These are phyloP conservation scores for Drosophila serrata DNA, from an alignment of 1,140 invertebrate genomes.

Conservation along the genomic window DNA sequence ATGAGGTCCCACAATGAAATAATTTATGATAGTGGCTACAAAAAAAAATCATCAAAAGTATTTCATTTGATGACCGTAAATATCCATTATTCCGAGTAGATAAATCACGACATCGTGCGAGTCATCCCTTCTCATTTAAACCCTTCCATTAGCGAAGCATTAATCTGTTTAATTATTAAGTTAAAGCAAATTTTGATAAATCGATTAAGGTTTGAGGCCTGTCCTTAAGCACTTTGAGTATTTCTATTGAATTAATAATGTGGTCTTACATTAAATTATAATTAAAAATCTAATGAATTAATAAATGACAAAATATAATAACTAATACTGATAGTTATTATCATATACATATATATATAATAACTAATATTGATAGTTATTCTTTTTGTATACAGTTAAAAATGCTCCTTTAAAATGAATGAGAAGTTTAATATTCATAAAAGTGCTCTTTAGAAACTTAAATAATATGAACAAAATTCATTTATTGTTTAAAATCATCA, in stretches of 20 bases:
- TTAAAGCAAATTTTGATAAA: slow-evolving; percentile 34
- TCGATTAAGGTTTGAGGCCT: not conserved
- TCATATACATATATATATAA: no score
- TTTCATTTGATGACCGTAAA: slow-evolving; percentile 43
- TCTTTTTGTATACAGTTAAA: no score
- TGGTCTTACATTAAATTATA: not conserved
- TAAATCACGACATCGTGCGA: slow-evolving; percentile 55
- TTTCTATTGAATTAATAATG: not conserved
- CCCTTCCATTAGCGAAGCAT: slow-evolving; percentile 22
- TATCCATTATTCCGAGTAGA: slow-evolving; percentile 24
- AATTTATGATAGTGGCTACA: slow-evolving; percentile 38
- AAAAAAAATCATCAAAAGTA: not conserved
- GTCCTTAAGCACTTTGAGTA: not conserved
- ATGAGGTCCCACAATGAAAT: slow-evolving; percentile 39
- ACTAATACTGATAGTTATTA: no score
- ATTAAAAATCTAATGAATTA: not conserved
- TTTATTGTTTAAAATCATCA: not conserved
- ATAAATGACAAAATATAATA: no score
- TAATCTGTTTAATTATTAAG: slow-evolving; percentile 60
- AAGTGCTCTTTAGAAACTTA: no score
- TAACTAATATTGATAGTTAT: no score
- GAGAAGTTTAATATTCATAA: no score
- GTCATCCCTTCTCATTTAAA: slow-evolving; percentile 57
- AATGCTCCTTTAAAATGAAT: no score
- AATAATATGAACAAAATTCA: not conserved